phyloP scores from a whole-genome alignment of 2,113 vertebrate species.

The Serinus canaria region DNA sequence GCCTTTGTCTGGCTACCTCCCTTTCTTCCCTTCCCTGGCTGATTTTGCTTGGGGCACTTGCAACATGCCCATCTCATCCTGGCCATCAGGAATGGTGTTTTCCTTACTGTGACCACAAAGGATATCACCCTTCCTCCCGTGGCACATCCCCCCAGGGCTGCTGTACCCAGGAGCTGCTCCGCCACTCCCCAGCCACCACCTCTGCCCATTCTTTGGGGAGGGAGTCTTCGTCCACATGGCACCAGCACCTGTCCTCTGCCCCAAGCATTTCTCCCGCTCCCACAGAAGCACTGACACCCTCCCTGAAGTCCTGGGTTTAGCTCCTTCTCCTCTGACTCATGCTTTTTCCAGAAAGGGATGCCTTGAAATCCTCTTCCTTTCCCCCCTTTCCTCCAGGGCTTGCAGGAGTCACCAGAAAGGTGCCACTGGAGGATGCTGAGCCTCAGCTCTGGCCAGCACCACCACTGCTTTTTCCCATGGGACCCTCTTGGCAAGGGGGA shows the following conservation, averaged over 20 bases:
- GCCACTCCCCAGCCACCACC: not conserved
- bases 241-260: not conserved
- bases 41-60: not conserved
- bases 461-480: not conserved
- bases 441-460: not conserved
- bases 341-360: not conserved
- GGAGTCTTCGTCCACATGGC: not conserved
- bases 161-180: not conserved
- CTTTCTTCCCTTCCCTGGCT: not conserved
- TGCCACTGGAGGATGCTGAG: not conserved
- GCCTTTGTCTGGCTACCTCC: not conserved
- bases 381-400: not conserved
- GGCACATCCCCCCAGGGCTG: fast-evolving
- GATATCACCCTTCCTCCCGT: not conserved
- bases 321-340: not conserved
- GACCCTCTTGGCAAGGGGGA: not conserved
- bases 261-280: not conserved
- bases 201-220: not conserved
- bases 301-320: not conserved
- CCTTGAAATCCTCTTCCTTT: not conserved
- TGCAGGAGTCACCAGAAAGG: not conserved
- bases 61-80: not conserved
- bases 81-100: not conserved
- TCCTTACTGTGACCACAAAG: not conserved
- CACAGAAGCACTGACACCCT: fast-evolving